A percentile compares a stretch with the other conserved stretches of the same genome.
phyloP scores from a whole-genome alignment of 2,797 vertebrate genomes.

The Notolabrus celidotus region DNA sequence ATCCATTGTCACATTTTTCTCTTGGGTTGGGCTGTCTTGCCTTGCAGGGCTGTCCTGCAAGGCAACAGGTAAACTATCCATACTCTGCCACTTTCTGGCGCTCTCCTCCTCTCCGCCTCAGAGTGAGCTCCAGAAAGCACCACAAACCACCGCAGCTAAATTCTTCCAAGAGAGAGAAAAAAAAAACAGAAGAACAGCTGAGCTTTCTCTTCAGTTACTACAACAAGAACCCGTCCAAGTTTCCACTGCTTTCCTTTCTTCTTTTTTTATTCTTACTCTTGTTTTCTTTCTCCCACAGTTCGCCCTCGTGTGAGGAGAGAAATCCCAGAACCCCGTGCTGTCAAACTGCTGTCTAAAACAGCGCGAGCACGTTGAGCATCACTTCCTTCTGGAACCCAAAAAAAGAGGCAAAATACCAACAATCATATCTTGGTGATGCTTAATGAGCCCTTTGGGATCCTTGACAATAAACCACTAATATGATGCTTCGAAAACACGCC shows the following conservation, averaged over 20 bases:
- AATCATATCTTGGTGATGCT: constrained; percentile 80
- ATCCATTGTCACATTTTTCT: no score
- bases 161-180: no score
- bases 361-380: constrained; percentile 38
- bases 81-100: no score
- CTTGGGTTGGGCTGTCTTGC: no score
- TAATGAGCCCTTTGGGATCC: constrained; percentile 80
- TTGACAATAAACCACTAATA: constrained; percentile 83
- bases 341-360: constrained; percentile 50
- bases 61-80: no score
- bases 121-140: not conserved
- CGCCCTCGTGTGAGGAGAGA: constrained; percentile 13
- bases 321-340: constrained; percentile 37
- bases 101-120: no score
- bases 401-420: constrained; percentile 80
- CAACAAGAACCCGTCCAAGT: constrained; percentile 31
- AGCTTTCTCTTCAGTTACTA: constrained; percentile 27
- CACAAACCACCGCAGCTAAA: constrained; percentile 28
- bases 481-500: constrained; percentile 76
- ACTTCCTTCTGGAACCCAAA: constrained; percentile 69
- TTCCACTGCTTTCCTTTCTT: constrained; percentile 25
- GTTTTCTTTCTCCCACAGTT: constrained; percentile 42
- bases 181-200: constrained; percentile 11
- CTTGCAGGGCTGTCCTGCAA: no score
- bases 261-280: constrained; percentile 6